A percentile compares a stretch with the other conserved stretches of the same genome.
phyloP scores from a whole-genome alignment of 2,113 vertebrate species.

The Bostrychus sinensis region DNA sequence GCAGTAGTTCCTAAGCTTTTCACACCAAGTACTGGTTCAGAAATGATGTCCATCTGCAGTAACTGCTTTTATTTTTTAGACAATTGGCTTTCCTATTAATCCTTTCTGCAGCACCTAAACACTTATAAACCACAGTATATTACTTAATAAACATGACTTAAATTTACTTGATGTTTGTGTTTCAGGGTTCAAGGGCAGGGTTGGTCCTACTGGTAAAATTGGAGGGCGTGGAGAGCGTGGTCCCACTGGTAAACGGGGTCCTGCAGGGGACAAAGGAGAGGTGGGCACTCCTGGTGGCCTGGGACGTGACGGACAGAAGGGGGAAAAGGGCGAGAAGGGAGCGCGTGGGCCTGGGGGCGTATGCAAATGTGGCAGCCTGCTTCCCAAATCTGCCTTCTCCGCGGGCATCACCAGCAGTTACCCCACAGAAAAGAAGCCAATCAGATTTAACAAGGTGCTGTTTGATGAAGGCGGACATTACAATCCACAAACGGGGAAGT shows the following conservation, averaged over 20 bases:
- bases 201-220: slow-evolving; percentile 86
- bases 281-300: slow-evolving; percentile 81
- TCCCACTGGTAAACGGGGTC: slow-evolving; percentile 89
- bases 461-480: slow-evolving; percentile 95
- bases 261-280: slow-evolving; percentile 81
- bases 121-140: no score
- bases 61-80: no score
- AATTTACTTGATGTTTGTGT: slow-evolving; percentile 50
- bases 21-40: no score
- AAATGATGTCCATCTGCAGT: no score
- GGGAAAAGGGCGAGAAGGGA: slow-evolving; percentile 87
- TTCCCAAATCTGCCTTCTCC: slow-evolving; percentile 95
- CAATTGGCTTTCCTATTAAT: no score
- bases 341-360: slow-evolving; percentile 82
- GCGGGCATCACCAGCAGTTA: slow-evolving; percentile 97
- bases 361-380: slow-evolving; percentile 91
- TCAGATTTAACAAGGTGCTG: slow-evolving; percentile 95
- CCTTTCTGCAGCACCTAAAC: no score
- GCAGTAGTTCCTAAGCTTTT: no score
- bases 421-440: slow-evolving; percentile 89
- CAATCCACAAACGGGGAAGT: slow-evolving; percentile 92
- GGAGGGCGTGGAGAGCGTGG: slow-evolving; percentile 91
- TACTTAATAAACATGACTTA: no score
- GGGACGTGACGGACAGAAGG: slow-evolving; percentile 85
- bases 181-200: slow-evolving; percentile 90